A percentile compares a stretch with the other conserved stretches of the same genome.
Evolutionary conservation across 2,797 vertebrate genomes (phyloP).

Genomic region (Furcifer pardalis): DNA sequence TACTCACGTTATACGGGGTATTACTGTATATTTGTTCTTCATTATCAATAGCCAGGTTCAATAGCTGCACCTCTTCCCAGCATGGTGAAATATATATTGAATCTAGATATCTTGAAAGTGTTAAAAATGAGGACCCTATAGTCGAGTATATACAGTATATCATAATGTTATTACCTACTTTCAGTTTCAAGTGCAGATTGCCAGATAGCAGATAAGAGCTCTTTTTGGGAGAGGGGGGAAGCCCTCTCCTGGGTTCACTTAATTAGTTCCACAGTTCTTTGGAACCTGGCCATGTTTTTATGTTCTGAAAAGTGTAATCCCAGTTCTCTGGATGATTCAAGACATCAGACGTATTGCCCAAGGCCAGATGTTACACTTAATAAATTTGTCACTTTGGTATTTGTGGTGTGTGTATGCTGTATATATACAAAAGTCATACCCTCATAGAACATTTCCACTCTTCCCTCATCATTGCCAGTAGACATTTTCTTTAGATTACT

Average conservation of each 20-base stretch:
- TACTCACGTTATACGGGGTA: too few relatives aligned
- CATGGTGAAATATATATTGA: background rate
- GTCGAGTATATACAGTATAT: too few relatives aligned
- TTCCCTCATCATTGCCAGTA: background rate
- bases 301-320: conserved; percentile 3
- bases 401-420: too few relatives aligned
- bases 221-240: background rate
- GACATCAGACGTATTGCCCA: conserved; percentile 41
- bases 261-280: background rate
- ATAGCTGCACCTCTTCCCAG: background rate
- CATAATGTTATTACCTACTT: too few relatives aligned
- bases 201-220: background rate
- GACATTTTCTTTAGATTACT: conserved; percentile 10
- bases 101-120: background rate
- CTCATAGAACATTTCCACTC: conserved; percentile 28
- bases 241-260: background rate
- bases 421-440: conserved; percentile 1
- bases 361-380: conserved; percentile 62
- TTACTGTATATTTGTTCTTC: background rate
- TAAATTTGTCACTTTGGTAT: conserved; percentile 59
- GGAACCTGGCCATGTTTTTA: background rate
- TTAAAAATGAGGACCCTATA: background rate
- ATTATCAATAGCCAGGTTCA: background rate
- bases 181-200: background rate
- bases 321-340: conserved; percentile 24